These are phyloP conservation scores for Drosophila rubida DNA, from an alignment of 2,888 invertebrate species.

Conservation along the genomic window DNA sequence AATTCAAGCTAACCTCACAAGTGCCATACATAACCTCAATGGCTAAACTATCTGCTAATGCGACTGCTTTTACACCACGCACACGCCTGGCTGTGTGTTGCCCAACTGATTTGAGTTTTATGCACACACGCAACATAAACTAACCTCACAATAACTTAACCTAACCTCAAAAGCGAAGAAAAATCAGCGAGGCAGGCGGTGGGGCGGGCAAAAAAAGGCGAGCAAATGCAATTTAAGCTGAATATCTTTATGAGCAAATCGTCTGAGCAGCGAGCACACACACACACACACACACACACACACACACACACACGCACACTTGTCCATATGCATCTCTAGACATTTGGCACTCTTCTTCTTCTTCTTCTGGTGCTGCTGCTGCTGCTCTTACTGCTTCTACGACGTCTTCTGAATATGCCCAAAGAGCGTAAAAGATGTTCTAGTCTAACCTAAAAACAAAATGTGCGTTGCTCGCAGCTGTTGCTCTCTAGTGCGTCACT, in stretches of 20 bases:
- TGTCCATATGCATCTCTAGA: constrained; percentile 31
- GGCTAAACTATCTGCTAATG: constrained; percentile 41
- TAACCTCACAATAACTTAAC: constrained; percentile 16
- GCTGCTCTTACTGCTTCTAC: constrained; percentile 1
- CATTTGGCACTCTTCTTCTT: constrained; percentile 31
- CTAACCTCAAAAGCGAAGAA: constrained; percentile 39
- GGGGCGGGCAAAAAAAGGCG: constrained; percentile 16
- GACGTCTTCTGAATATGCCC: constrained; percentile 19
- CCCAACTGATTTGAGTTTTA: constrained; percentile 26
- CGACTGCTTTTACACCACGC: constrained; percentile 19
- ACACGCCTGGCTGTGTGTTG: not conserved
- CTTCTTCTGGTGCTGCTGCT: not conserved
- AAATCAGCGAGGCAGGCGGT: not conserved
- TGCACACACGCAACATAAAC: constrained; percentile 21
- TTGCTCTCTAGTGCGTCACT: constrained; percentile 62
- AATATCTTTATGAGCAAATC: constrained; percentile 49
- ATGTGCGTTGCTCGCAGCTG: constrained; percentile 58
- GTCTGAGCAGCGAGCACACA: constrained; percentile 18
- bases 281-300: not conserved
- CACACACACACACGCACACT: constrained; percentile 6
- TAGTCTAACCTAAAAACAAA: constrained; percentile 33
- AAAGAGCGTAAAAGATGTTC: constrained; percentile 32
- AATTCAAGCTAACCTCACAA: constrained; percentile 14
- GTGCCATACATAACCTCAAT: constrained; percentile 46
- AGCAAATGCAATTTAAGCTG: constrained; percentile 63